Evolutionary conservation across 2,113 vertebrate species (phyloP).

Genomic region (Dissostichus mawsoni): DNA sequence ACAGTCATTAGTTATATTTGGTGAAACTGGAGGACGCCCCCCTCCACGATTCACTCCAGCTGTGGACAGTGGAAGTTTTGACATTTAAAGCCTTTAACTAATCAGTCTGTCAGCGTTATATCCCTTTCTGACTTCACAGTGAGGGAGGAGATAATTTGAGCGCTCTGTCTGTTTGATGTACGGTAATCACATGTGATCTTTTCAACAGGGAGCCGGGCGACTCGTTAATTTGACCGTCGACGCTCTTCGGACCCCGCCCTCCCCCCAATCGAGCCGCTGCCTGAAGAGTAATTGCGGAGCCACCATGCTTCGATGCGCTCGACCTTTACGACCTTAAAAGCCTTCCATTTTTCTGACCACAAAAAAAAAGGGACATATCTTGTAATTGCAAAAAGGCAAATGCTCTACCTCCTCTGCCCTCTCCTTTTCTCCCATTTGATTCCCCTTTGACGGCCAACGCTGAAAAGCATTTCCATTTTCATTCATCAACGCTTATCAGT

Average conservation of each 20-base stretch:
- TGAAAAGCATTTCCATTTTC: slow-evolving; percentile 84
- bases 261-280: slow-evolving; percentile 76
- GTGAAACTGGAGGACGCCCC: slow-evolving; percentile 18
- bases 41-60: slow-evolving; percentile 12
- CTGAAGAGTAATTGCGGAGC: slow-evolving; percentile 83
- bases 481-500: slow-evolving; percentile 83
- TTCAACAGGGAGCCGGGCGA: slow-evolving; percentile 81
- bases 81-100: slow-evolving; percentile 81
- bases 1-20: background rate
- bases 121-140: slow-evolving; percentile 45
- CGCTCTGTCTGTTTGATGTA: slow-evolving; percentile 80
- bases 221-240: slow-evolving; percentile 79
- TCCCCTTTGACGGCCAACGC: slow-evolving; percentile 79
- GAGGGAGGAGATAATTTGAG: slow-evolving; percentile 68
- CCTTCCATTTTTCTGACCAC: slow-evolving; percentile 82
- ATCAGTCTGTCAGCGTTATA: slow-evolving; percentile 64
- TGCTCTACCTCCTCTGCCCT: slow-evolving; percentile 61
- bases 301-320: slow-evolving; percentile 85
- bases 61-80: slow-evolving; percentile 66
- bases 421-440: slow-evolving; percentile 63
- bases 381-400: slow-evolving; percentile 85
- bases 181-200: slow-evolving; percentile 85
- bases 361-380: slow-evolving; percentile 81
- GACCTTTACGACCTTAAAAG: slow-evolving; percentile 87
- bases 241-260: slow-evolving; percentile 60